A percentile compares a stretch with the other conserved stretches of the same genome.
phyloP scores from a whole-genome alignment of 2,797 vertebrate genomes.

The Protonibea diacanthus region DNA sequence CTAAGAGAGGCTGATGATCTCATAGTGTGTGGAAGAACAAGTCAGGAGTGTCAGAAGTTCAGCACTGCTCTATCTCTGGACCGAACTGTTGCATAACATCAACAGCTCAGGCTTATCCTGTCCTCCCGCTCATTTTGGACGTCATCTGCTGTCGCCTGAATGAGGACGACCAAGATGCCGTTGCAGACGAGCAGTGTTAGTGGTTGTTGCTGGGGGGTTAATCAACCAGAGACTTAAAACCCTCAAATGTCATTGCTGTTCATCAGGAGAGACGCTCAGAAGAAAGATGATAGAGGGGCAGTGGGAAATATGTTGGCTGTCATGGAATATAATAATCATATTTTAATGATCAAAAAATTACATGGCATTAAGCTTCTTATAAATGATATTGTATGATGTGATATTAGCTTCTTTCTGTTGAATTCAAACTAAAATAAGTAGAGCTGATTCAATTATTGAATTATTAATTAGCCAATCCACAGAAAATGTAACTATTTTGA shows the following conservation, averaged over 20 bases:
- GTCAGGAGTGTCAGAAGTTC: slow-evolving; percentile 61
- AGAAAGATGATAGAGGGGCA: background rate
- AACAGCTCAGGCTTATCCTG: slow-evolving; percentile 64
- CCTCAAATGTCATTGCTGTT: slow-evolving; percentile 1
- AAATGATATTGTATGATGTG: too few species aligned
- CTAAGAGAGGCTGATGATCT: slow-evolving; percentile 54
- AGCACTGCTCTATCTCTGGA: slow-evolving; percentile 70
- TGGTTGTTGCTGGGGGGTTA: background rate
- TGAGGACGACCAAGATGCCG: background rate
- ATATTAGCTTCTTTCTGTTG: background rate
- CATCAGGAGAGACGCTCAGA: background rate
- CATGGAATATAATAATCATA: background rate
- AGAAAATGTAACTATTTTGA: background rate
- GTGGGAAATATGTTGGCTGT: background rate
- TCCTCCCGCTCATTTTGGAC: slow-evolving; percentile 42
- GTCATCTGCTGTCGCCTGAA: slow-evolving; percentile 44
- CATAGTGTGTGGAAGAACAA: slow-evolving; percentile 52
- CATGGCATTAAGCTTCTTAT: too few species aligned
- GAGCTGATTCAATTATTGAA: background rate
- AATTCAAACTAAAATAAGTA: background rate
- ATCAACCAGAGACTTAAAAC: slow-evolving; percentile 20
- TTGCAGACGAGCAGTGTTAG: background rate
- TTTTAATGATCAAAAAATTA: background rate
- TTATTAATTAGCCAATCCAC: background rate
- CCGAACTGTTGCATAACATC: slow-evolving; percentile 68